A percentile compares a stretch with the other conserved stretches of the same genome.
phyloP scores from a whole-genome alignment of 2,797 vertebrate species.

The Hippoglossus hippoglossus region DNA sequence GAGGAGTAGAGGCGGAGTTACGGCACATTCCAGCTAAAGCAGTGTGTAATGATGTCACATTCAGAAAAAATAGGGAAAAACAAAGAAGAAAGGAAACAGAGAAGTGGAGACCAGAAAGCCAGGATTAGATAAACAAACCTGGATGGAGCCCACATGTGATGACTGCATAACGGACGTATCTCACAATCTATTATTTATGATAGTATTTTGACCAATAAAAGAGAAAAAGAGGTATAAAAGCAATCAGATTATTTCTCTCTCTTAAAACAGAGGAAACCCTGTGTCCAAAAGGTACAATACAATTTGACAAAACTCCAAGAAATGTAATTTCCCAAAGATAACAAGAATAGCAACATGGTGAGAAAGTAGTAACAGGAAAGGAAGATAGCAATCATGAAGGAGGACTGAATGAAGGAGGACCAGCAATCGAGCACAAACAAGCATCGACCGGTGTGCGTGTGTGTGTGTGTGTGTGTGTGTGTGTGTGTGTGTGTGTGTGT shows the following conservation, averaged over 20 bases:
- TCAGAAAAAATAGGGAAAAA: conserved; percentile 50
- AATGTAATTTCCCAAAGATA: neutral
- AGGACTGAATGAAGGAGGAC: conserved; percentile 3
- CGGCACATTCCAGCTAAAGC: conserved; percentile 77
- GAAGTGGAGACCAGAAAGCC: conserved; percentile 14
- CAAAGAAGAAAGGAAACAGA: conserved; percentile 36
- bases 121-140: conserved; percentile 33
- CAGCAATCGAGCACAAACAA: conserved; percentile 7
- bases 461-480: too few relatives aligned
- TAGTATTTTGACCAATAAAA: neutral
- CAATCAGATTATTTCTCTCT: neutral
- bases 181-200: conserved; percentile 9
- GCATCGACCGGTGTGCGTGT: neutral
- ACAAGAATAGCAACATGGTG: neutral
- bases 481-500: too few relatives aligned
- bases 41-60: conserved; percentile 79
- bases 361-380: conserved; percentile 7
- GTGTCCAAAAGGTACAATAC: neutral
- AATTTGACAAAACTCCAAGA: neutral
- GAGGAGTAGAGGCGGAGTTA: conserved; percentile 68
- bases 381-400: conserved; percentile 15
- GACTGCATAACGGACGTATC: conserved; percentile 4
- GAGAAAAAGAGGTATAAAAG: conserved; percentile 13
- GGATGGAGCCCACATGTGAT: conserved; percentile 12
- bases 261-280: neutral